Evolutionary conservation across 2,888 invertebrate genomes (phyloP).

Genomic region (Bruchidius siliquastri): DNA sequence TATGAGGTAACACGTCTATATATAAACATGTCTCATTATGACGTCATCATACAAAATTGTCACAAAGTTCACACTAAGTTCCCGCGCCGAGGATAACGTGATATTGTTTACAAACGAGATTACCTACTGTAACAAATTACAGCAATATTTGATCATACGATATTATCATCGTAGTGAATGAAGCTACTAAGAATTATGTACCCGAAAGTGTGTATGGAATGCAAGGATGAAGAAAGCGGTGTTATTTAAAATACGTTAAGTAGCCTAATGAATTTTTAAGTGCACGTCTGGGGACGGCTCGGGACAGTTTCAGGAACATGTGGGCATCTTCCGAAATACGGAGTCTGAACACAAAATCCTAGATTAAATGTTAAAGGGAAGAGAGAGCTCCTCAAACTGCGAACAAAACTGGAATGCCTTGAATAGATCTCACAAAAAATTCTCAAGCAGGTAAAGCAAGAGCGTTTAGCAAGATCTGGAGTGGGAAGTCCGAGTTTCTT

Average conservation of each 20-base stretch:
- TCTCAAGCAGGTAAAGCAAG: too few species aligned
- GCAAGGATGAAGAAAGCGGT: not conserved
- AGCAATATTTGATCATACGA: not conserved
- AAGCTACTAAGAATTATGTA: not conserved
- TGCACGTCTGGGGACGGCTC: not conserved
- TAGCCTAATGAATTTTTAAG: not conserved
- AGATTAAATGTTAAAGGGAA: too few species aligned
- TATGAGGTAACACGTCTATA: not conserved
- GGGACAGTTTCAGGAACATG: not conserved
- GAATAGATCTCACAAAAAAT: too few species aligned
- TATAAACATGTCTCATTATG: not conserved
- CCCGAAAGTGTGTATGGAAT: not conserved
- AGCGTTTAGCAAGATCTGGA: too few species aligned
- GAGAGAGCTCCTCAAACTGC: too few species aligned
- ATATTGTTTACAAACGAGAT: not conserved
- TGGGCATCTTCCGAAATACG: too few species aligned
- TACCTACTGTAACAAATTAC: not conserved
- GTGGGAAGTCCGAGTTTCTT: too few species aligned
- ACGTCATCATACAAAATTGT: not conserved
- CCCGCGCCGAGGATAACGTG: not conserved
- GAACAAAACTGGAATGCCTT: too few species aligned
- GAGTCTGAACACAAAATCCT: too few species aligned
- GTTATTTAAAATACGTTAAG: not conserved
- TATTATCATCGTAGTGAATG: not conserved
- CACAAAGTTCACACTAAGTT: not conserved